phyloP scores from a whole-genome alignment of 2,888 invertebrate species.

The Arenicola marina region DNA sequence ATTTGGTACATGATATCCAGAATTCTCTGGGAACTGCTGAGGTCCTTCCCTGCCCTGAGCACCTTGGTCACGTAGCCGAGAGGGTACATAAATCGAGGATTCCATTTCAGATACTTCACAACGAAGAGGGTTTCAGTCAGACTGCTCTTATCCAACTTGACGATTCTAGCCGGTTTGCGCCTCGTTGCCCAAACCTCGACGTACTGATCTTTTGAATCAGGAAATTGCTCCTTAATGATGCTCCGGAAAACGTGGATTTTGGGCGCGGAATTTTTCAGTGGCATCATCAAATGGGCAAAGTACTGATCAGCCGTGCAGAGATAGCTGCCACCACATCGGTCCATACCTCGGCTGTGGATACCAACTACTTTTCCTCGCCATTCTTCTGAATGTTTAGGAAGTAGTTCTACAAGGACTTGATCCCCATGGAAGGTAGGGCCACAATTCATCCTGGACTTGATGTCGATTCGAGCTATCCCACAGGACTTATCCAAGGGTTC shows the following conservation, averaged over 20 bases:
- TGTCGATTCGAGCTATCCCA: too few relatives aligned
- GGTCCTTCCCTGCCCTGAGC: background rate
- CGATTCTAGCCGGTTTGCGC: too few relatives aligned
- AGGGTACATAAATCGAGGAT: background rate
- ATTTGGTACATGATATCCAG: slow-evolving; percentile 1
- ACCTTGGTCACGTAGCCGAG: background rate
- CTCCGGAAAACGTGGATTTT: slow-evolving; percentile 4
- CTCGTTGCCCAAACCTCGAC: too few relatives aligned
- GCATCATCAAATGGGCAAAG: slow-evolving; percentile 1
- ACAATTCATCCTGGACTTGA: too few relatives aligned
- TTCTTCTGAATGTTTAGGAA: too few relatives aligned
- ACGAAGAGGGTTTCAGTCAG: slow-evolving; percentile 6
- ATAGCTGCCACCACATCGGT: background rate
- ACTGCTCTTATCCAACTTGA: too few relatives aligned
- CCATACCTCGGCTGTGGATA: background rate
- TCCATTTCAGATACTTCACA: slow-evolving; percentile 5
- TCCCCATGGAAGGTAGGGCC: too few relatives aligned
- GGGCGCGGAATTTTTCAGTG: slow-evolving; percentile 1
- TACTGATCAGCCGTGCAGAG: slow-evolving; percentile 11
- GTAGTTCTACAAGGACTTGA: too few relatives aligned
- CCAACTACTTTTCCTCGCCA: slow-evolving; percentile 10
- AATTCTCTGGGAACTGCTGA: background rate
- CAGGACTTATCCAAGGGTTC: too few relatives aligned
- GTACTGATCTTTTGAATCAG: too few relatives aligned
- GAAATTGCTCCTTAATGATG: too few relatives aligned